These are phyloP conservation scores for Xylota segnis DNA, from an alignment of 2,888 invertebrate species.

Conservation along the genomic window DNA sequence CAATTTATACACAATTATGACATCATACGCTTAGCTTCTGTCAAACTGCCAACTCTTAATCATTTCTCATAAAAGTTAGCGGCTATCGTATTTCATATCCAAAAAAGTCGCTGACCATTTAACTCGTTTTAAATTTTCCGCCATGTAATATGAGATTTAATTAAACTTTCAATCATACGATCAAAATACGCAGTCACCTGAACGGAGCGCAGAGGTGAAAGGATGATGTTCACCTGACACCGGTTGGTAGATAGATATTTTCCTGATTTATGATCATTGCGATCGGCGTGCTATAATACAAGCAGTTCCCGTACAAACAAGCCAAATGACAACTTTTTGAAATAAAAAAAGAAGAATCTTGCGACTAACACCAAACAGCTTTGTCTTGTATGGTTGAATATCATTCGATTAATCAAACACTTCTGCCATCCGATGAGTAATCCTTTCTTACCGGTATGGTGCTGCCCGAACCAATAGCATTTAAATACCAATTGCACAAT, in stretches of 20 bases:
- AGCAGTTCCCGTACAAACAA: constrained; percentile 12
- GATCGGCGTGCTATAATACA: constrained; percentile 16
- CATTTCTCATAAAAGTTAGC: constrained; percentile 61
- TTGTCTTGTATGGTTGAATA: constrained; percentile 57
- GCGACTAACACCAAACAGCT: constrained; percentile 68
- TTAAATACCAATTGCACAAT: constrained; percentile 50
- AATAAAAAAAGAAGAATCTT: constrained; percentile 33
- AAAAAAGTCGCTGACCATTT: constrained; percentile 24
- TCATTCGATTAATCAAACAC: constrained; percentile 68
- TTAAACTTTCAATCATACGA: constrained; percentile 73
- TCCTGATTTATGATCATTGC: constrained; percentile 60
- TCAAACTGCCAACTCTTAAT: constrained; percentile 56
- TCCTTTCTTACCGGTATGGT: constrained; percentile 35
- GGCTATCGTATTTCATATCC: constrained; percentile 18
- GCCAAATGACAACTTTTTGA: constrained; percentile 67
- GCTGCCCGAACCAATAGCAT: constrained; percentile 12
- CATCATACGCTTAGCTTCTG: constrained; percentile 68
- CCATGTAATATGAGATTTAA: constrained; percentile 55
- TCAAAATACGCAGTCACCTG: constrained; percentile 51
- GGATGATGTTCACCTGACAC: constrained; percentile 73
- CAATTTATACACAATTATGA: constrained; percentile 59
- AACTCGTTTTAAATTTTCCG: constrained; percentile 39
- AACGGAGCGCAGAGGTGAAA: constrained; percentile 64
- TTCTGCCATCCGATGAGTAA: constrained; percentile 61
- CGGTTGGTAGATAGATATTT: constrained; percentile 56